Conservation (phyloP, 1,140 invertebrate species). For the Scaptodrosophila lebanonensis region DNA sequence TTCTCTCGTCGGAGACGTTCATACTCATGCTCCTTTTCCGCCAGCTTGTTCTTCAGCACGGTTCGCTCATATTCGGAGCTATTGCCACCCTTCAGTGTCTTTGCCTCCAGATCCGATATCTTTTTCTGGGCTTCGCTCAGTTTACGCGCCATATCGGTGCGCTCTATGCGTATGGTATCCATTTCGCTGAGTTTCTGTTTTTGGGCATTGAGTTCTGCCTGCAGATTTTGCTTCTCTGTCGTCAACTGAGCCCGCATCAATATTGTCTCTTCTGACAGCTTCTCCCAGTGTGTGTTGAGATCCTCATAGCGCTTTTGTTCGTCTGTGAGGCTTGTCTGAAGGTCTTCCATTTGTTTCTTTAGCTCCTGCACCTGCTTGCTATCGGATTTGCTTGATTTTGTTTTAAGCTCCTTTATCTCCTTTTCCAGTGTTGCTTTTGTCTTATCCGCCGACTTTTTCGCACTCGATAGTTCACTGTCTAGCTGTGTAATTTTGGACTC, state of each 20-base stretch:
- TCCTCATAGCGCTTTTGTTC: slow-evolving; percentile 87
- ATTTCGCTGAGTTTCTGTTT: slow-evolving; percentile 58
- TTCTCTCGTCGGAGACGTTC: slow-evolving; percentile 85
- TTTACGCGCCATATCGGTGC: slow-evolving; percentile 80
- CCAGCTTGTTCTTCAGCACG: slow-evolving; percentile 82
- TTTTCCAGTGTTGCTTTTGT: slow-evolving; percentile 77
- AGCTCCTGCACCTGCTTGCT: slow-evolving; percentile 82
- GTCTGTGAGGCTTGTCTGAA: slow-evolving; percentile 81
- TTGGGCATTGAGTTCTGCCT: slow-evolving; percentile 70
- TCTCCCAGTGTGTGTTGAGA: slow-evolving; percentile 87
- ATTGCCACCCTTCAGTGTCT: slow-evolving; percentile 71
- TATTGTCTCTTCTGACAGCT: slow-evolving; percentile 89
- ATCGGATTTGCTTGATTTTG: slow-evolving; percentile 77
- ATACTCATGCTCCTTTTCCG: slow-evolving; percentile 86
- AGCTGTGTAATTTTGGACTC: slow-evolving; percentile 60
- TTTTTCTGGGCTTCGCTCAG: slow-evolving; percentile 83
- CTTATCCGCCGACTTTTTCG: slow-evolving; percentile 79
- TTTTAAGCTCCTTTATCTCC: slow-evolving; percentile 79
- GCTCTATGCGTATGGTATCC: slow-evolving; percentile 63
- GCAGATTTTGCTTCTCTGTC: slow-evolving; percentile 85
- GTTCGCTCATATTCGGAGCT: slow-evolving; percentile 82
- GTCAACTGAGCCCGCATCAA: slow-evolving; percentile 86
- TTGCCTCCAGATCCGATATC: slow-evolving; percentile 76
- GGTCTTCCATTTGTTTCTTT: slow-evolving; percentile 80
- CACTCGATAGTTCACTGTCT: slow-evolving; percentile 78